A percentile compares a stretch with the other conserved stretches of the same genome.
Conservation (phyloP, 2,888 invertebrate species). For the Lagria hirta region DNA sequence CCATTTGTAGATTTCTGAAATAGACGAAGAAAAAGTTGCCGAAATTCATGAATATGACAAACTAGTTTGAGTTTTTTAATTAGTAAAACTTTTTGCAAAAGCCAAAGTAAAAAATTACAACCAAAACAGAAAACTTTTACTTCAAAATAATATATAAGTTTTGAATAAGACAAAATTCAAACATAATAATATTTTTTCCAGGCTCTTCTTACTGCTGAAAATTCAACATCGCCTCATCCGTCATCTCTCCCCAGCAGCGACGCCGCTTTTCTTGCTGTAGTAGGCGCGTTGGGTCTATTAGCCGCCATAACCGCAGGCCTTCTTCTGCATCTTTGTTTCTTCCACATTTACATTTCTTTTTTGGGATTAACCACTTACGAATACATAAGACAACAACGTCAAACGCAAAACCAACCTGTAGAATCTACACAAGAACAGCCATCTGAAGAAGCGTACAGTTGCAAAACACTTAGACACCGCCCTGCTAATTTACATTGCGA, state of each 20-base stretch:
- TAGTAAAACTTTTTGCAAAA: too few species aligned
- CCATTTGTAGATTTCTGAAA: too few species aligned
- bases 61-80: too few species aligned
- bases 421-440: constrained; percentile 28
- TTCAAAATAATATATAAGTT: too few species aligned
- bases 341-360: constrained; percentile 83
- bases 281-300: constrained; percentile 65
- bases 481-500: constrained; percentile 30
- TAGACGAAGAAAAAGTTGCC: too few species aligned
- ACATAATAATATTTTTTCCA: constrained; percentile 3
- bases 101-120: too few species aligned
- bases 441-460: constrained; percentile 32
- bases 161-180: too few species aligned
- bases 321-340: constrained; percentile 80
- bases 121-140: too few species aligned
- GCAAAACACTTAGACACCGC: constrained; percentile 28
- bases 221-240: constrained; percentile 35
- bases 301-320: constrained; percentile 77
- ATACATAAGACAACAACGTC: constrained; percentile 67
- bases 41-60: too few species aligned
- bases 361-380: constrained; percentile 88
- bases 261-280: constrained; percentile 62
- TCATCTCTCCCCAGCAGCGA: constrained; percentile 57
- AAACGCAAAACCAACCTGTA: constrained; percentile 46
- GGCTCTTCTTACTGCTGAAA: constrained; percentile 23